Percentiles rank a stretch among this genome's conserved stretches.
These are phyloP conservation scores for Cataglyphis hispanica DNA, from an alignment of 1,140 invertebrate species.

Conservation along the genomic window DNA sequence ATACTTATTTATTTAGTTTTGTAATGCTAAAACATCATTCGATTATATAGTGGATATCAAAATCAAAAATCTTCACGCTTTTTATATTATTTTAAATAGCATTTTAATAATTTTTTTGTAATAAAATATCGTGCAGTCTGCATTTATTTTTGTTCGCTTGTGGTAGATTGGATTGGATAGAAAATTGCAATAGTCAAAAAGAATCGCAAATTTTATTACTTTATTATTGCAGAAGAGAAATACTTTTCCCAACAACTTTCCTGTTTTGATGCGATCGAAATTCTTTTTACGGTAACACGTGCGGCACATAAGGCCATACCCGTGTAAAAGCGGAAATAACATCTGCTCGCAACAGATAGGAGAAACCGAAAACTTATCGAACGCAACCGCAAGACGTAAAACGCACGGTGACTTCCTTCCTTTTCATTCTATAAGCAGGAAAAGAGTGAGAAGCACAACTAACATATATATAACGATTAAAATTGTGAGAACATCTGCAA, in stretches of 20 bases:
- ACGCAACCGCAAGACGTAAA: constrained; percentile 57
- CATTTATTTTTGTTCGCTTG: not conserved
- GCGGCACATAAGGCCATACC: constrained; percentile 50
- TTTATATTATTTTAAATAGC: constrained; percentile 5
- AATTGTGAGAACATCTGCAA: not conserved
- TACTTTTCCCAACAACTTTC: constrained; percentile 14
- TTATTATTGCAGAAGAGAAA: constrained; percentile 18
- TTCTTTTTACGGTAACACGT: constrained; percentile 62
- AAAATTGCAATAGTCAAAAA: not conserved
- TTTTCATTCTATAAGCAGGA: constrained; percentile 2
- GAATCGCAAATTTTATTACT: not conserved
- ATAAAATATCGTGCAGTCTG: not conserved
- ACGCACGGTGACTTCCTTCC: constrained; percentile 58
- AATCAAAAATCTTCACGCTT: not conserved
- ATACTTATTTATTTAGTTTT: not conserved
- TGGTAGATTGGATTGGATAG: too few relatives aligned
- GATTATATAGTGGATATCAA: constrained; percentile 5
- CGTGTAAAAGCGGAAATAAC: constrained; percentile 71
- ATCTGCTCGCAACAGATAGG: constrained; percentile 65
- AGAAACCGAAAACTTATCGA: constrained; percentile 67
- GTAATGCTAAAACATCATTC: not conserved
- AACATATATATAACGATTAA: not conserved
- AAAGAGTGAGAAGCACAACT: not conserved
- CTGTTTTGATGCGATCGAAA: constrained; percentile 50
- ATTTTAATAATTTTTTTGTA: not conserved